Conservation (phyloP, 2,797 vertebrate genomes). For the Todus mexicanus region DNA sequence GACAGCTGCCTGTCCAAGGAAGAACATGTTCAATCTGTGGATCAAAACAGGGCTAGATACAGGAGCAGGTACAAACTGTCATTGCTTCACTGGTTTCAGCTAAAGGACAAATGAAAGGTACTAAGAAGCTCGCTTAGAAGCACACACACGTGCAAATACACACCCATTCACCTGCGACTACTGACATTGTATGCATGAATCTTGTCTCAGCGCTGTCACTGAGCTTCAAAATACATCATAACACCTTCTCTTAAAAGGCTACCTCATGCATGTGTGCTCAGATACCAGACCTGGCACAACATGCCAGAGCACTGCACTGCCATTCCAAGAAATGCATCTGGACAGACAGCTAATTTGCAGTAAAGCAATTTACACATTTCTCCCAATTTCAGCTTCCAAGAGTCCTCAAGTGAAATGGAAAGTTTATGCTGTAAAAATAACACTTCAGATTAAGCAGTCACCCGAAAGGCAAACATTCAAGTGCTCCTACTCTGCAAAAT, state of each 20-base stretch:
- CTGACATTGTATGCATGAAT: neutral
- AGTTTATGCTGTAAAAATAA: neutral
- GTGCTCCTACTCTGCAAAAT: neutral
- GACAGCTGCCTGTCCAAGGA: neutral
- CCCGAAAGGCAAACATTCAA: neutral
- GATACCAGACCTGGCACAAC: neutral
- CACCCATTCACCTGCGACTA: neutral
- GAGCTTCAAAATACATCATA: neutral
- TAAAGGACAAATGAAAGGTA: neutral
- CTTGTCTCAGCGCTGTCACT: neutral
- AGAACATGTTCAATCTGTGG: neutral
- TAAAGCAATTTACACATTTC: neutral
- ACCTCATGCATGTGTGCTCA: neutral
- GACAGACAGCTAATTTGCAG: neutral
- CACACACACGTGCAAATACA: accelerated
- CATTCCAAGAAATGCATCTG: neutral
- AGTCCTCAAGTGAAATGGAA: neutral
- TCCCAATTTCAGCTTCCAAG: neutral
- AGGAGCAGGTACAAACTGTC: neutral
- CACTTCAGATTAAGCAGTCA: neutral
- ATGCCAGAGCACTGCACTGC: neutral
- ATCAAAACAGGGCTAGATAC: neutral
- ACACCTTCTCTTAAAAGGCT: neutral
- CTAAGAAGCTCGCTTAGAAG: neutral
- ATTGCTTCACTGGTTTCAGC: neutral